Evolutionary conservation across 2,113 vertebrate species (phyloP).

Genomic region (Alosa alosa): DNA sequence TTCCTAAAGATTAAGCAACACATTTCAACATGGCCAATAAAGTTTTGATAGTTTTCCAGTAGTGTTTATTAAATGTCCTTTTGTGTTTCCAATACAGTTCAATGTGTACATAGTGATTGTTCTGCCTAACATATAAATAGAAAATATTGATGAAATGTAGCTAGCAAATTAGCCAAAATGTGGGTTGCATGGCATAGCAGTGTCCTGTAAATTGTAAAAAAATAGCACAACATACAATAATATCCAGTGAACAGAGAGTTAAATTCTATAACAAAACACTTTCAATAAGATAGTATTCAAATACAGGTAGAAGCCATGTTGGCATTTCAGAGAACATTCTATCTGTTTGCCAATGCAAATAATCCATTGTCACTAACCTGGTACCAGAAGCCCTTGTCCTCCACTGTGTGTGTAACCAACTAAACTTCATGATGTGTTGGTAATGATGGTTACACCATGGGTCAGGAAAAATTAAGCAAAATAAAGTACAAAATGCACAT

Average conservation of each 20-base stretch:
- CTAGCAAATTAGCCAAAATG: neutral
- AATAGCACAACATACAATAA: neutral
- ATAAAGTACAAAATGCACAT: too few species aligned
- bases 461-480: too few species aligned
- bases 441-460: too few species aligned
- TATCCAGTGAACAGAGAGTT: neutral
- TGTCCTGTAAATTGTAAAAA: neutral
- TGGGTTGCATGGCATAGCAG: too few species aligned
- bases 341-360: slow-evolving; percentile 1
- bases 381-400: too few species aligned
- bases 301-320: neutral
- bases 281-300: neutral
- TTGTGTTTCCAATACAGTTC: neutral
- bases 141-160: neutral
- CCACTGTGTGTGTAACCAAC: neutral
- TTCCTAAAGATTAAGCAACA: neutral
- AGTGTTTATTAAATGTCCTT: neutral
- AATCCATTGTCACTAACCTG: neutral
- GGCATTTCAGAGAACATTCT: neutral
- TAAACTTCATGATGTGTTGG: too few species aligned
- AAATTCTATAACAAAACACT: neutral
- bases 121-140: neutral
- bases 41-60: neutral
- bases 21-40: neutral
- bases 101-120: neutral